phyloP scores from a whole-genome alignment of 2,113 vertebrate species.

The Illadopsis cleaveri region DNA sequence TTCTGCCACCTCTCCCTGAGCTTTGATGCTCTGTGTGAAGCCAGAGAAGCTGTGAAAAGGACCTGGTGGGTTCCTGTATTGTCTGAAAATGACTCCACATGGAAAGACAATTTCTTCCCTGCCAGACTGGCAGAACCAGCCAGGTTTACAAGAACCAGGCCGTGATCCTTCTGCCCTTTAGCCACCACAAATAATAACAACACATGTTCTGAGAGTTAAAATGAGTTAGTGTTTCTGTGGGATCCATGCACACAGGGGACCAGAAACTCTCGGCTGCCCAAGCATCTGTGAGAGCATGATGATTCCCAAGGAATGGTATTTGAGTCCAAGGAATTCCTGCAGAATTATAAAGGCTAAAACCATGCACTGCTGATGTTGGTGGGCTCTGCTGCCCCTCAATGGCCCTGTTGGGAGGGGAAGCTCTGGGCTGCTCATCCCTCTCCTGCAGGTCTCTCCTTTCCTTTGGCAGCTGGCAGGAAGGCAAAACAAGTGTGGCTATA shows the following conservation, averaged over 20 bases:
- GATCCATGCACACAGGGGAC: fast-evolving
- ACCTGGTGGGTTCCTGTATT: background rate
- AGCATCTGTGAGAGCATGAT: background rate
- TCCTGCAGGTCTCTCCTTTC: background rate
- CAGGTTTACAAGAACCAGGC: background rate
- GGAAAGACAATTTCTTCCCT: background rate
- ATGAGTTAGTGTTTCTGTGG: background rate
- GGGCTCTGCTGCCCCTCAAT: background rate
- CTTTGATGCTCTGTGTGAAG: background rate
- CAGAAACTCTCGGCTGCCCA: background rate
- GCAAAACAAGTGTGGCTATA: fast-evolving
- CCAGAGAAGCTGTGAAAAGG: background rate
- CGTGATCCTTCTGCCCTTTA: background rate
- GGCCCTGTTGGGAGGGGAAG: background rate
- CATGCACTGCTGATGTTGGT: fast-evolving
- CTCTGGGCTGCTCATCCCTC: background rate
- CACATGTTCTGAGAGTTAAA: background rate
- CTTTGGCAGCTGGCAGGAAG: background rate
- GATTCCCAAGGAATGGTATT: background rate
- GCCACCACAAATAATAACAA: background rate
- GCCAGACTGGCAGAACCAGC: background rate
- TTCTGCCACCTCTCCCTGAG: background rate
- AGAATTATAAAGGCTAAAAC: background rate
- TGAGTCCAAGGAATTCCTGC: background rate
- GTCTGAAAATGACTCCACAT: background rate